Evolutionary conservation across 2,888 invertebrate genomes (phyloP).

Genomic region (Syrphus vitripennis): DNA sequence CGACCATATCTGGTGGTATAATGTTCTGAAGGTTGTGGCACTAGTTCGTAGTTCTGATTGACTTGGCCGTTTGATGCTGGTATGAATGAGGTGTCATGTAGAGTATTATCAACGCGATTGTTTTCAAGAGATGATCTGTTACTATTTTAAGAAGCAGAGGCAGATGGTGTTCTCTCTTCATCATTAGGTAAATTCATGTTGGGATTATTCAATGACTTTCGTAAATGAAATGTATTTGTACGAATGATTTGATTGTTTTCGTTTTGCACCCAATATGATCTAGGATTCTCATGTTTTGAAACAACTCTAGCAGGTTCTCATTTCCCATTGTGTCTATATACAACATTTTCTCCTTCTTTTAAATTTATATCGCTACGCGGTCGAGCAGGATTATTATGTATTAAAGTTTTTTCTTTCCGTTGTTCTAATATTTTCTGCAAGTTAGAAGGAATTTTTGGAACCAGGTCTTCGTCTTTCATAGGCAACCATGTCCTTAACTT

Average conservation of each 20-base stretch:
- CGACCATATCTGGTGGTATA: too few species aligned
- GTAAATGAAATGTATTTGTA: slow-evolving; percentile 26
- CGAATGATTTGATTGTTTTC: slow-evolving; percentile 32
- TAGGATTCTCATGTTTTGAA: slow-evolving; percentile 11
- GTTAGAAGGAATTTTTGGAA: background rate
- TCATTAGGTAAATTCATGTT: too few species aligned
- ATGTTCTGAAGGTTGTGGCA: too few species aligned
- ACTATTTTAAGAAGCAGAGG: too few species aligned
- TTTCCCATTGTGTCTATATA: slow-evolving; percentile 1
- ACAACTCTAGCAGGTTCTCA: slow-evolving; percentile 35
- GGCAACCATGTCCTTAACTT: background rate
- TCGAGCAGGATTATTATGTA: background rate
- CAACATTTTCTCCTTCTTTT: slow-evolving; percentile 5
- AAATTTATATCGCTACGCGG: background rate
- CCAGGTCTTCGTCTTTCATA: background rate
- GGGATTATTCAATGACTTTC: slow-evolving; percentile 3
- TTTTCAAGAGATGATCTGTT: too few species aligned
- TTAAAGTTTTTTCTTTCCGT: background rate
- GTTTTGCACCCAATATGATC: slow-evolving; percentile 29
- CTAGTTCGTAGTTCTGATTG: too few species aligned
- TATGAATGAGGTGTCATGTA: too few species aligned
- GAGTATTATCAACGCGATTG: too few species aligned
- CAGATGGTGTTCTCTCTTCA: too few species aligned
- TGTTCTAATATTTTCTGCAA: background rate
- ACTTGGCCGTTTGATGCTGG: too few species aligned